phyloP scores from a whole-genome alignment of 2,113 vertebrate species.

The Zonotrichia leucophrys region DNA sequence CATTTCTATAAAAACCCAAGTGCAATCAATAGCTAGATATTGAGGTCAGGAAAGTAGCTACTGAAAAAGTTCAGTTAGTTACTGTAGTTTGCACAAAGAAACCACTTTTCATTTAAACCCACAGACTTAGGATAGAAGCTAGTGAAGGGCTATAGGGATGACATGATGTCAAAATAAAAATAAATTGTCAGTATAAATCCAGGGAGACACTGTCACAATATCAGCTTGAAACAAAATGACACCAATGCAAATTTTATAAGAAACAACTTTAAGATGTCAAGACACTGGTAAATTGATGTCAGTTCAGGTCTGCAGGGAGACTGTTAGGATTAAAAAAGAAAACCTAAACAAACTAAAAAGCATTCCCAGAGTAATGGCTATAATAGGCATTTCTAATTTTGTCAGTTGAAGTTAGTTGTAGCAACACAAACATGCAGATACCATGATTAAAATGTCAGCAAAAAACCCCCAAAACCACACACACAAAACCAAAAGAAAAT shows the following conservation, averaged over 20 bases:
- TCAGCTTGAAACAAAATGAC: slow-evolving; percentile 63
- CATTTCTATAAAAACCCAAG: slow-evolving; percentile 11
- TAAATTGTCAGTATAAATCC: slow-evolving; percentile 57
- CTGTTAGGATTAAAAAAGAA: slow-evolving; percentile 29
- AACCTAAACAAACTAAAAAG: slow-evolving; percentile 46
- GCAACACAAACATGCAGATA: not conserved
- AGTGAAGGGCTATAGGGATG: slow-evolving; percentile 20
- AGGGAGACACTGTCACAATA: slow-evolving; percentile 48
- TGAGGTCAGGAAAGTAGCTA: slow-evolving; percentile 34
- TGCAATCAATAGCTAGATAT: slow-evolving; percentile 24
- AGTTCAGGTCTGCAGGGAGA: slow-evolving; percentile 42
- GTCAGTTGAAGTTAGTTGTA: not conserved
- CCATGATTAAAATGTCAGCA: not conserved
- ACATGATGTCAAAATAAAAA: slow-evolving; percentile 57
- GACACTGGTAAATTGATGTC: slow-evolving; percentile 63
- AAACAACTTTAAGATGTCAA: slow-evolving; percentile 67
- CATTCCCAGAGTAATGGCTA: not conserved
- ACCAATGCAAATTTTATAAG: slow-evolving; percentile 59
- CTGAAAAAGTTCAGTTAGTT: slow-evolving; percentile 12
- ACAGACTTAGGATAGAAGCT: not conserved
- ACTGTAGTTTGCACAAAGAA: slow-evolving; percentile 16
- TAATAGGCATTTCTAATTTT: slow-evolving; percentile 19
- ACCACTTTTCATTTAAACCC: slow-evolving; percentile 25
- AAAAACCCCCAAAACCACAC: accelerated
- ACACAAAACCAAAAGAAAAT: not conserved